Evolutionary conservation across 2,888 invertebrate species (phyloP).

Genomic region (Orthosia incerta): DNA sequence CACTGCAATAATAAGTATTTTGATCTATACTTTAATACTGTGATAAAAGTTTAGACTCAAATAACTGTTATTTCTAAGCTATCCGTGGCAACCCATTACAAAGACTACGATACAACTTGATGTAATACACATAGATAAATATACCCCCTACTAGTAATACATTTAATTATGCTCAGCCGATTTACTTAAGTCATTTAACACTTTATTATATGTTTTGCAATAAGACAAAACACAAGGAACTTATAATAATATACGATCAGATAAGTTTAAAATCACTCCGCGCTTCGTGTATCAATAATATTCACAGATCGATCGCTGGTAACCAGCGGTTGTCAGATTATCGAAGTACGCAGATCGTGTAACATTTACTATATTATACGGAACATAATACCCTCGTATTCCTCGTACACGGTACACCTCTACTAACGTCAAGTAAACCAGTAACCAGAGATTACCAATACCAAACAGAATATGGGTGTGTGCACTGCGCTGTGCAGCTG

Average conservation of each 20-base stretch:
- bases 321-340: neutral
- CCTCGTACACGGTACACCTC: neutral
- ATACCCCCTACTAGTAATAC: too few relatives aligned
- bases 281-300: neutral
- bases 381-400: too few relatives aligned
- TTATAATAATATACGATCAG: neutral
- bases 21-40: too few relatives aligned
- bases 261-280: neutral
- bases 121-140: too few relatives aligned
- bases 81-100: neutral
- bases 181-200: neutral
- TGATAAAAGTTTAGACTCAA: neutral
- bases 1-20: too few relatives aligned
- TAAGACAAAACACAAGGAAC: neutral
- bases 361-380: too few relatives aligned
- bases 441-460: too few relatives aligned
- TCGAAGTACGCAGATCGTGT: too few relatives aligned
- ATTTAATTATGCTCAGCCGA: neutral
- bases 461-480: constrained; percentile 53
- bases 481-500: constrained; percentile 35
- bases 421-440: constrained; percentile 20
- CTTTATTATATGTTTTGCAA: neutral
- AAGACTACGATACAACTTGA: neutral
- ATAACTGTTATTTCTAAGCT: neutral
- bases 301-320: neutral